Conservation (phyloP, 2,797 vertebrate genomes). For the Sebastes paucispinis region DNA sequence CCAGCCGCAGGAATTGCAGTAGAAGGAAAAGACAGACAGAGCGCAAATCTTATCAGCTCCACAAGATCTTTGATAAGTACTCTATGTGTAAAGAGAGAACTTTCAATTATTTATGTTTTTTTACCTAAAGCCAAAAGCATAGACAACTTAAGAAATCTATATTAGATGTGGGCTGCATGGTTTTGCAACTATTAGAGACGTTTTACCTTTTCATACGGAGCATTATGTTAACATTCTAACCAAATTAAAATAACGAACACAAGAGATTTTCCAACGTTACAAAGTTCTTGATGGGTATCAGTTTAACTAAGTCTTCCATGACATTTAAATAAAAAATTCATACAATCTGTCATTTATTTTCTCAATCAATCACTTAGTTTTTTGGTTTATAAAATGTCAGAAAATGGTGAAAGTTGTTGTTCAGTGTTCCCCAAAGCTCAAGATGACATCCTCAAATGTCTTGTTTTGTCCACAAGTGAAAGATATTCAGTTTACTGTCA, state of each 20-base stretch:
- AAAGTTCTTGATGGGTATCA: not conserved
- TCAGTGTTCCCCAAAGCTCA: no score
- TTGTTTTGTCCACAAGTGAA: no score
- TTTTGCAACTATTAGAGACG: not conserved
- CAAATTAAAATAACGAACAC: not conserved
- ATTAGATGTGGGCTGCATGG: not conserved
- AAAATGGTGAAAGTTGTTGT: no score
- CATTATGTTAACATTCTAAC: not conserved
- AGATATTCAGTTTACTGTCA: no score
- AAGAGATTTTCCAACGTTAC: not conserved
- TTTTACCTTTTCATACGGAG: not conserved
- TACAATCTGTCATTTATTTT: not conserved
- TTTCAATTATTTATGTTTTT: conserved; percentile 24
- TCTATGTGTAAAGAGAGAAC: not conserved
- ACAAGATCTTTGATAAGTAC: conserved; percentile 45
- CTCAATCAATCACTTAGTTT: no score
- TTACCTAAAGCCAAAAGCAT: conserved; percentile 16
- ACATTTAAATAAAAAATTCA: not conserved
- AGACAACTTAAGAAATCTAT: not conserved
- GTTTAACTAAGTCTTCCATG: not conserved
- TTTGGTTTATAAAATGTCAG: no score
- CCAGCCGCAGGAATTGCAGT: conserved; percentile 45
- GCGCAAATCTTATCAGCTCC: conserved; percentile 43
- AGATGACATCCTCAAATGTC: no score
- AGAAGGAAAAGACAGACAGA: conserved; percentile 47